Percentiles rank a stretch among this genome's conserved stretches.
Evolutionary conservation across 1,140 invertebrate genomes (phyloP).

Genomic region (Diorhabda elongata): DNA sequence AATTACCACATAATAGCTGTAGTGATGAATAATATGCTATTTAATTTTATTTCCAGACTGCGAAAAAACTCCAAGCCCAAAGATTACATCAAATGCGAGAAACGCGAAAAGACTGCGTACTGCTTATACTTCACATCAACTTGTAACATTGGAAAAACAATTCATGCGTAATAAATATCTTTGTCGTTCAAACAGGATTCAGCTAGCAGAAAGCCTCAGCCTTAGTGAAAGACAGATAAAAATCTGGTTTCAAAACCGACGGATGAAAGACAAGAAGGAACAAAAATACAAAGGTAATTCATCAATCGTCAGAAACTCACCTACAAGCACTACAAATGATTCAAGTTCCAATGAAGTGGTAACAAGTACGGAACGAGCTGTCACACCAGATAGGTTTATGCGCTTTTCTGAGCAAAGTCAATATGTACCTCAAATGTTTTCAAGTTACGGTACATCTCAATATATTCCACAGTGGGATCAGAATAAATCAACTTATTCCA

Average conservation of each 20-base stretch:
- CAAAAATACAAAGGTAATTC: neutral
- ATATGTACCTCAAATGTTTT: neutral
- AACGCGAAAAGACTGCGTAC: slow-evolving; percentile 54
- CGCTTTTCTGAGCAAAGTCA: slow-evolving; percentile 3
- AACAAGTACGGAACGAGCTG: neutral
- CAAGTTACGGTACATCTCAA: neutral
- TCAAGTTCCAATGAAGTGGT: neutral
- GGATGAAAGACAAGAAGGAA: slow-evolving; percentile 64
- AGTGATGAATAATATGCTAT: too few relatives aligned
- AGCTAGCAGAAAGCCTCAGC: slow-evolving; percentile 67
- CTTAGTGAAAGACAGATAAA: slow-evolving; percentile 84
- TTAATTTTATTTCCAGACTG: too few relatives aligned
- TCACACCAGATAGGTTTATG: neutral
- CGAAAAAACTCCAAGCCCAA: neutral
- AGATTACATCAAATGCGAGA: neutral
- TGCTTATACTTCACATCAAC: slow-evolving; percentile 75
- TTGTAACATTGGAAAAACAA: slow-evolving; percentile 77
- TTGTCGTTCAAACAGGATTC: slow-evolving; percentile 71
- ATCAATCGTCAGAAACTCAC: too few relatives aligned
- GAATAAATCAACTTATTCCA: too few relatives aligned
- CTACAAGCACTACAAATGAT: neutral
- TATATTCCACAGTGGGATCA: too few relatives aligned
- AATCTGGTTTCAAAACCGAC: slow-evolving; percentile 76
- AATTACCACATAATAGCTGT: too few relatives aligned
- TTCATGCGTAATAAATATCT: slow-evolving; percentile 76